Conservation (phyloP, 1,140 invertebrate genomes). For the Heliothis virescens region DNA sequence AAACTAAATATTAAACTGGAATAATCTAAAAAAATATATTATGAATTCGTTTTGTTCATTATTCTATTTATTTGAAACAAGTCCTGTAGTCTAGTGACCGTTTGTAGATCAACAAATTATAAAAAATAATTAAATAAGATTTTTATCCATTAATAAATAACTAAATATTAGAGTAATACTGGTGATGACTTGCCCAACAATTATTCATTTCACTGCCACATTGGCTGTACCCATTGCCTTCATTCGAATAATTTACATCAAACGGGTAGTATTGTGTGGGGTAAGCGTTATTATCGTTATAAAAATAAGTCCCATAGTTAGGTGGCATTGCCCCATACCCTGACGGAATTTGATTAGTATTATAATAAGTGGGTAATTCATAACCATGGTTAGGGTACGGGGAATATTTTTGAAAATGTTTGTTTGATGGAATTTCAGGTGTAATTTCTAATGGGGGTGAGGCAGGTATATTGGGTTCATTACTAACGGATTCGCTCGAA, state of each 20-base stretch:
- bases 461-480: not conserved
- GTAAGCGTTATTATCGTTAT: constrained; percentile 55
- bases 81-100: too few relatives aligned
- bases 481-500: constrained; percentile 52
- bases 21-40: too few relatives aligned
- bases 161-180: too few relatives aligned
- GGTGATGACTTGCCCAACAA: constrained; percentile 47
- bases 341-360: not conserved
- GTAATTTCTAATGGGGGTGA: not conserved
- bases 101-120: too few relatives aligned
- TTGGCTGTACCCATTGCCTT: constrained; percentile 32
- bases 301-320: constrained; percentile 45
- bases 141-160: too few relatives aligned
- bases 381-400: not conserved
- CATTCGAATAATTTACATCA: constrained; percentile 47
- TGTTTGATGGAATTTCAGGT: not conserved
- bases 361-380: not conserved
- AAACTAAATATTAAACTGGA: too few relatives aligned
- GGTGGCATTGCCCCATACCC: not conserved
- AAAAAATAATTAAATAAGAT: too few relatives aligned
- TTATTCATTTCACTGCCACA: constrained; percentile 34
- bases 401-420: not conserved
- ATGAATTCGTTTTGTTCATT: too few relatives aligned
- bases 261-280: constrained; percentile 63
- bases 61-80: too few relatives aligned